phyloP scores from a whole-genome alignment of 1,140 invertebrate genomes.

The Cyclina sinensis region DNA sequence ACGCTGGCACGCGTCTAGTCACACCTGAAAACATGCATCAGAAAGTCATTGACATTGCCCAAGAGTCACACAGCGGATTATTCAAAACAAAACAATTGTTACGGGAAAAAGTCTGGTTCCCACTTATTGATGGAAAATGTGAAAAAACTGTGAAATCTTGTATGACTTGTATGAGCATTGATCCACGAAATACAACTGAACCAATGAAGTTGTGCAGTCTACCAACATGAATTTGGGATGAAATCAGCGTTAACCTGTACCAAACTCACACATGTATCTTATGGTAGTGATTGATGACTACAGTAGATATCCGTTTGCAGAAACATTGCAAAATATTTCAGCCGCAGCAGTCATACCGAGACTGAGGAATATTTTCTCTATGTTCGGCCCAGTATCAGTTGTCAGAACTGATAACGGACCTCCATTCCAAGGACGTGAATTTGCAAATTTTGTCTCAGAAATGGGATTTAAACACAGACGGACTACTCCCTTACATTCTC shows the following conservation, averaged over 20 bases:
- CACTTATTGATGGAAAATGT: constrained; percentile 79
- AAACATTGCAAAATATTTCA: constrained; percentile 35
- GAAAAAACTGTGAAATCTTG: constrained; percentile 76
- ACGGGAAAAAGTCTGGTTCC: too few species aligned
- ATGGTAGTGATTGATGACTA: constrained; percentile 78
- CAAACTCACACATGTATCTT: constrained; percentile 69
- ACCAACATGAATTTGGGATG: constrained; percentile 68
- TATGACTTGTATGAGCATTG: too few species aligned
- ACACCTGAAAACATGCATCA: constrained; percentile 57
- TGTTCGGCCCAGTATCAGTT: neutral
- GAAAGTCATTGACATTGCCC: constrained; percentile 72
- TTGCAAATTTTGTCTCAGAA: too few species aligned
- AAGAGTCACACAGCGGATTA: constrained; percentile 82
- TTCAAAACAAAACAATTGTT: constrained; percentile 80
- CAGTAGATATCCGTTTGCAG: constrained; percentile 68
- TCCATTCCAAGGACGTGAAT: too few species aligned
- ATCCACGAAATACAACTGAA: too few species aligned
- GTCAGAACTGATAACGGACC: too few species aligned
- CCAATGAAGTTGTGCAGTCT: too few species aligned
- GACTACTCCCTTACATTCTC: constrained; percentile 57
- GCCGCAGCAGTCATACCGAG: neutral
- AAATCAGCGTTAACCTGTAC: constrained; percentile 72
- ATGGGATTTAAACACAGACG: too few species aligned
- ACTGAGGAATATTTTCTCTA: neutral
- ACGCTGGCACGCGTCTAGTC: constrained; percentile 35